These are phyloP conservation scores for Paedocypris sp. DNA, from an alignment of 2,113 vertebrate species.

Conservation along the genomic window DNA sequence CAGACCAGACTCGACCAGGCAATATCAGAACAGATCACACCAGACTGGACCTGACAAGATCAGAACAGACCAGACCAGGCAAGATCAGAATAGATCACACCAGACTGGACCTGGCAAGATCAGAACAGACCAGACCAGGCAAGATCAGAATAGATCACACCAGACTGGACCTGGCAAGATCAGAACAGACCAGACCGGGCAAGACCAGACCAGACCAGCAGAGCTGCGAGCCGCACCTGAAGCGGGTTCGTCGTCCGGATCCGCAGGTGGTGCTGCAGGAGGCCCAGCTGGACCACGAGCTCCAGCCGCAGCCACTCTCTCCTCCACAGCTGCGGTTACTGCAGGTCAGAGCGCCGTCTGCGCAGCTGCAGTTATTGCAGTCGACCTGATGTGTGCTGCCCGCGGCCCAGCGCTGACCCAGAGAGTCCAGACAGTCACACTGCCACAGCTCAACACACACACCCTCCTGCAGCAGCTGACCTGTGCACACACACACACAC, in stretches of 20 bases:
- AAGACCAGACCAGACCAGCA: neutral
- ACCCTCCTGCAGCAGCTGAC: slow-evolving; percentile 67
- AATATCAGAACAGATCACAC: no score
- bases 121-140: no score
- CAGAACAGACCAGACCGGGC: no score
- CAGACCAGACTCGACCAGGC: no score
- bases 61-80: no score
- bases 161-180: no score
- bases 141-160: no score
- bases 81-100: no score
- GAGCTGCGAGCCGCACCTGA: no score
- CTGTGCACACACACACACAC: slow-evolving; percentile 36
- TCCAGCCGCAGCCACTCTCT: slow-evolving; percentile 62
- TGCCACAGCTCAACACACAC: slow-evolving; percentile 64
- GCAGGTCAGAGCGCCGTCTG: slow-evolving; percentile 63
- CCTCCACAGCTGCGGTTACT: slow-evolving; percentile 53
- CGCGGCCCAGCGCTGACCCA: slow-evolving; percentile 67
- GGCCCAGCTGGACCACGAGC: slow-evolving; percentile 78
- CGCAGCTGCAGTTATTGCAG: slow-evolving; percentile 77
- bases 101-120: no score
- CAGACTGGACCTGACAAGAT: no score
- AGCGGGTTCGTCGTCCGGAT: slow-evolving; percentile 60
- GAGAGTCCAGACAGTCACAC: slow-evolving; percentile 71
- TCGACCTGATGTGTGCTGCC: slow-evolving; percentile 62
- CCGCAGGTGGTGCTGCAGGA: slow-evolving; percentile 71